These are phyloP conservation scores for Liodrosophila aerea DNA, from an alignment of 2,888 invertebrate genomes.

Conservation along the genomic window DNA sequence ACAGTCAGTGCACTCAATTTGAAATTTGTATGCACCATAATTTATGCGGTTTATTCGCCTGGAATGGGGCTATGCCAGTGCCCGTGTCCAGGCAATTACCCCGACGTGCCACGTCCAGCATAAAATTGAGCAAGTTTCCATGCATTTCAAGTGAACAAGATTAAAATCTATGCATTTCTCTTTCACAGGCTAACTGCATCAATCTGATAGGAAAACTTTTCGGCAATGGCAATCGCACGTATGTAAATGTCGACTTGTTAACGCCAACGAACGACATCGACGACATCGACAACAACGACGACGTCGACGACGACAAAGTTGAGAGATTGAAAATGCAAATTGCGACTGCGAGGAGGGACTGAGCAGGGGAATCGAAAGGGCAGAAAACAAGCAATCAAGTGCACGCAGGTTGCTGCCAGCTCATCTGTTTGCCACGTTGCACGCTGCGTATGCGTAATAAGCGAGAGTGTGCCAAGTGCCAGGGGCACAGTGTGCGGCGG, in stretches of 20 bases:
- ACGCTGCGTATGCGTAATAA: slow-evolving; percentile 57
- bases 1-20: slow-evolving; percentile 48
- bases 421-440: slow-evolving; percentile 17
- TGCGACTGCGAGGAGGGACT: slow-evolving; percentile 22
- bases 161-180: slow-evolving; percentile 34
- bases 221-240: background rate
- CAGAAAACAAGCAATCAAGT: slow-evolving; percentile 54
- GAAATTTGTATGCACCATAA: slow-evolving; percentile 52
- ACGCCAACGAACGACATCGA: background rate
- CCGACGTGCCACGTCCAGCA: slow-evolving; percentile 2
- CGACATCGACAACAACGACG: slow-evolving; percentile 10
- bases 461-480: slow-evolving; percentile 14
- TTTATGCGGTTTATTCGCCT: slow-evolving; percentile 60
- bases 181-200: slow-evolving; percentile 37
- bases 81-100: slow-evolving; percentile 39
- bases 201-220: background rate
- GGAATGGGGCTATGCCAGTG: slow-evolving; percentile 42
- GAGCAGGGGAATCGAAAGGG: slow-evolving; percentile 7
- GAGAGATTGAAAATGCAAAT: slow-evolving; percentile 72
- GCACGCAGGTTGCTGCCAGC: slow-evolving; percentile 16
- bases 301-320: slow-evolving; percentile 44
- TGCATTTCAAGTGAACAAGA: no score
- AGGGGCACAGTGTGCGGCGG: no score
- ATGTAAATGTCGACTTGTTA: slow-evolving; percentile 16
- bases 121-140: no score